Evolutionary conservation across 92 coral and sea anemone genomes (phyloP).

Genomic region (Umimayanthus chanpuru): DNA sequence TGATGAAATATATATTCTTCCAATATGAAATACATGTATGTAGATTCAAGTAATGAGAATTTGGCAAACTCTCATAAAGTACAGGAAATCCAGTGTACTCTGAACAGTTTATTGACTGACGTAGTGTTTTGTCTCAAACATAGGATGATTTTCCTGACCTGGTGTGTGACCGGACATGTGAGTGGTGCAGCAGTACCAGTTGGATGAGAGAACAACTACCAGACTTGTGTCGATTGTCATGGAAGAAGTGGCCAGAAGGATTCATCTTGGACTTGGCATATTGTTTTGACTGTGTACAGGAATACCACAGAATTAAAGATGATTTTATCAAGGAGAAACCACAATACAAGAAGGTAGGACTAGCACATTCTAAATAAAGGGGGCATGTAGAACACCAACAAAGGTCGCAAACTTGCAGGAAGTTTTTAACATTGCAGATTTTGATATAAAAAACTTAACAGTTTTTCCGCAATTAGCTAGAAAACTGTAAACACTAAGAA

Average conservation of each 20-base stretch:
- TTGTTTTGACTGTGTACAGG: constrained; percentile 88
- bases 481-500: too few species aligned
- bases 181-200: constrained; percentile 76
- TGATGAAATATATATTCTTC: too few species aligned
- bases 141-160: constrained; percentile 17
- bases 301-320: constrained; percentile 77
- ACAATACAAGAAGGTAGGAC: constrained; percentile 54
- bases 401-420: too few species aligned
- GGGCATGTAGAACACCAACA: too few species aligned
- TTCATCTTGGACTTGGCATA: constrained; percentile 63
- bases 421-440: too few species aligned
- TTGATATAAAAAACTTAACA: too few species aligned
- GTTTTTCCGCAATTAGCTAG: too few species aligned
- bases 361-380: background rate
- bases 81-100: background rate
- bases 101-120: background rate
- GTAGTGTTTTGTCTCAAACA: background rate
- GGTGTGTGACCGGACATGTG: constrained; percentile 60
- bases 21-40: too few species aligned
- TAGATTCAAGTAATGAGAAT: too few species aligned
- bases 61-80: background rate
- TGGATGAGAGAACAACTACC: constrained; percentile 62
- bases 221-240: constrained; percentile 26
- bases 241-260: constrained; percentile 60
- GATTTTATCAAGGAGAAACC: constrained; percentile 51